phyloP scores from a whole-genome alignment of 2,888 invertebrate genomes.

The Acleris cristana region DNA sequence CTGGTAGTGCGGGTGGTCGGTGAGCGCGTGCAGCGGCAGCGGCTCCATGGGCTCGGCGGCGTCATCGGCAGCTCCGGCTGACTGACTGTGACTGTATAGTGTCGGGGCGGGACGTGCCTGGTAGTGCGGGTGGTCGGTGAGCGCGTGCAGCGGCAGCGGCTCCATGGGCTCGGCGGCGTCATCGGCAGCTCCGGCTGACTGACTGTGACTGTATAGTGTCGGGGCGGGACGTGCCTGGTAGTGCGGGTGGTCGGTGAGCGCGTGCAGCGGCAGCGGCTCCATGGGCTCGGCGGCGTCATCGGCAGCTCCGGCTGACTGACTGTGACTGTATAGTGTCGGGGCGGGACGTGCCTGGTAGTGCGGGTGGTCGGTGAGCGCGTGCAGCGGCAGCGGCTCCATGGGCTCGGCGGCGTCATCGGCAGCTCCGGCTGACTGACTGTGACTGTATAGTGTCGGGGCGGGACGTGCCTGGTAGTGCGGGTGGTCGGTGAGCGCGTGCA shows the following conservation, averaged over 20 bases:
- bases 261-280: constrained; percentile 62
- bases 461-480: constrained; percentile 65
- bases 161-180: constrained; percentile 58
- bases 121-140: constrained; percentile 61
- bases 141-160: constrained; percentile 57
- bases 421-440: no score
- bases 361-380: constrained; percentile 55
- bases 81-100: no score
- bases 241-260: constrained; percentile 57
- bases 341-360: constrained; percentile 65
- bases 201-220: no score
- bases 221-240: constrained; percentile 60
- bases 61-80: no score
- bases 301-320: no score
- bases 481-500: constrained; percentile 58
- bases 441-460: neutral
- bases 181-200: no score
- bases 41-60: constrained; percentile 61
- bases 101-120: constrained; percentile 54
- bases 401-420: constrained; percentile 53
- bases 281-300: constrained; percentile 54
- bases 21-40: constrained; percentile 56
- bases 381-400: constrained; percentile 62
- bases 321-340: no score
- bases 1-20: constrained; percentile 65